Evolutionary conservation across 2,888 invertebrate genomes (phyloP).

Genomic region (Chaitophorus viminalis): DNA sequence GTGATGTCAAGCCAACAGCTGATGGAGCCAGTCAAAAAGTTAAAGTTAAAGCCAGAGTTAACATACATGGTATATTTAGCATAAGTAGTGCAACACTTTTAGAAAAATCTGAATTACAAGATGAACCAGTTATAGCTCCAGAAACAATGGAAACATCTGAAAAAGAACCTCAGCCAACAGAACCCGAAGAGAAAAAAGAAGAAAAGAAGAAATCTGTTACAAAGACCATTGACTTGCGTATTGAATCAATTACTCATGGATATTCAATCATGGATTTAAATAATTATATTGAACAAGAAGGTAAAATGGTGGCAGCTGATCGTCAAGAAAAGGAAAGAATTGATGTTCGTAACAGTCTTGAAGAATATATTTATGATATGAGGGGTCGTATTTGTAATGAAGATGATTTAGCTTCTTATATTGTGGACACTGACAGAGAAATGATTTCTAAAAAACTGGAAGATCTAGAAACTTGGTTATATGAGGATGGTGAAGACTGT

Average conservation of each 20-base stretch:
- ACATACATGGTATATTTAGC: slow-evolving; percentile 90
- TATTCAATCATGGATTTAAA: slow-evolving; percentile 79
- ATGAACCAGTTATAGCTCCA: slow-evolving; percentile 63
- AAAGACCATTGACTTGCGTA: slow-evolving; percentile 85
- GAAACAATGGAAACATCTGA: slow-evolving; percentile 64
- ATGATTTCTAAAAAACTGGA: slow-evolving; percentile 73
- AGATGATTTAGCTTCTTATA: slow-evolving; percentile 79
- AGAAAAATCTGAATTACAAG: slow-evolving; percentile 71
- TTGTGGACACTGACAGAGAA: slow-evolving; percentile 76
- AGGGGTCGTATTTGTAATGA: slow-evolving; percentile 86
- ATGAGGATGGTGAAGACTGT: slow-evolving; percentile 96
- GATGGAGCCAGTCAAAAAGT: slow-evolving; percentile 94
- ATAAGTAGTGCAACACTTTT: slow-evolving; percentile 87
- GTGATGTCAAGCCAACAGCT: slow-evolving; percentile 84
- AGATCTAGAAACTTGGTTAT: slow-evolving; percentile 94
- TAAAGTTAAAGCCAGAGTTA: slow-evolving; percentile 94
- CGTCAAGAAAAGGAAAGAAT: slow-evolving; percentile 92
- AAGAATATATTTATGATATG: slow-evolving; percentile 98
- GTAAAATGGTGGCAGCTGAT: slow-evolving; percentile 85
- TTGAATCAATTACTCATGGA: slow-evolving; percentile 81
- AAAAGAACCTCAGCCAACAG: slow-evolving; percentile 40
- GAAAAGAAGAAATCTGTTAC: slow-evolving; percentile 81
- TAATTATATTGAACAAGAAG: slow-evolving; percentile 82
- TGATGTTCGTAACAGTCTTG: slow-evolving; percentile 95
- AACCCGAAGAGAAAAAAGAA: slow-evolving; percentile 69